Evolutionary conservation across 1,140 invertebrate genomes (phyloP).

Genomic region (Platorchestia sp.): DNA sequence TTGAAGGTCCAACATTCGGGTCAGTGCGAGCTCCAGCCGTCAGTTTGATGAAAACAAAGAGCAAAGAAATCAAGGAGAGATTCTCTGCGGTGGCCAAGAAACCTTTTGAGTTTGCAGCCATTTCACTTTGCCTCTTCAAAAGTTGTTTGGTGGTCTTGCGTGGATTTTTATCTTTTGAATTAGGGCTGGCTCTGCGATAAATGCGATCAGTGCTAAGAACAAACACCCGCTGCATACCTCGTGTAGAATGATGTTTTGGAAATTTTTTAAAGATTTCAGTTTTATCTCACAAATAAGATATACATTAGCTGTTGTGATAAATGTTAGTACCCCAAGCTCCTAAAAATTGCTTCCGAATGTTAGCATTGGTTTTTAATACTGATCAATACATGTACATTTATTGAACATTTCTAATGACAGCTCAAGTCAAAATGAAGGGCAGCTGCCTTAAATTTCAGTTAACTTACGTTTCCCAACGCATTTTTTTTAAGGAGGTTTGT

Average conservation of each 20-base stretch:
- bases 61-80: not conserved
- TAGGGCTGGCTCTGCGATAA: not conserved
- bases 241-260: not conserved
- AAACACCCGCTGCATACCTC: not conserved
- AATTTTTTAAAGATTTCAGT: not conserved
- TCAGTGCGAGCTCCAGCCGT: not conserved
- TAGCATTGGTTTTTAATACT: too few species aligned
- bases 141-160: not conserved
- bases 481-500: not conserved
- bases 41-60: slow-evolving; percentile 1
- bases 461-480: not conserved
- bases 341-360: too few species aligned
- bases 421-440: not conserved
- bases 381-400: not conserved
- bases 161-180: not conserved
- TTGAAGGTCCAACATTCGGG: not conserved
- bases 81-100: not conserved
- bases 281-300: not conserved
- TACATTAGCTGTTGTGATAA: not conserved
- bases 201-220: not conserved
- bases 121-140: not conserved
- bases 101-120: not conserved
- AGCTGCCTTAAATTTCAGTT: not conserved
- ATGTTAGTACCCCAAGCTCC: not conserved
- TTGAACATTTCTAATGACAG: not conserved